Percentiles rank a stretch among this genome's conserved stretches.
Conservation (phyloP, 2,797 vertebrate genomes). For the Cichlasoma orientale region DNA sequence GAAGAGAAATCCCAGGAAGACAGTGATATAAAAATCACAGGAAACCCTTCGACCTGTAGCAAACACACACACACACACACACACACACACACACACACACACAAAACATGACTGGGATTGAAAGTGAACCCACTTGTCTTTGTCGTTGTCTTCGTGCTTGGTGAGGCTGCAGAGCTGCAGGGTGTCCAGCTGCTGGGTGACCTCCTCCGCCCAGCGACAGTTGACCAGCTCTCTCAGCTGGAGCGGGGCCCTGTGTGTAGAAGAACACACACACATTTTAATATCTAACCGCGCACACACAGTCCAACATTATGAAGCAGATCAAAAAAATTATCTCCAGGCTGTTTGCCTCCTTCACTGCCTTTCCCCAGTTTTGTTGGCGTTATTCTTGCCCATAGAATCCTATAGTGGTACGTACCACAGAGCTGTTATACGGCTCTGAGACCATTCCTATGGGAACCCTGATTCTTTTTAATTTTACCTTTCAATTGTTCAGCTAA, state of each 20-base stretch:
- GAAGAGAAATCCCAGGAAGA: background rate
- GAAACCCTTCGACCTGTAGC: background rate
- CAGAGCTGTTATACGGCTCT: background rate
- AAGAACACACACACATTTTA: background rate
- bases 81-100: background rate
- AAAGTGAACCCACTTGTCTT: constrained; percentile 89
- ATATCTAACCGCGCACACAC: background rate
- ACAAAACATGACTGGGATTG: background rate
- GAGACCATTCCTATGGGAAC: background rate
- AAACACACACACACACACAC: too few relatives aligned
- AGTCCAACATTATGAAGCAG: background rate
- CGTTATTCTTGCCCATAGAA: background rate
- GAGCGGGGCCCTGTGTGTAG: constrained; percentile 85
- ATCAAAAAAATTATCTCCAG: background rate
- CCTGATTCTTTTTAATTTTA: background rate
- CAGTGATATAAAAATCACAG: background rate
- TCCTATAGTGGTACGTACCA: background rate
- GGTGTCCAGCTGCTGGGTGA: constrained; percentile 97
- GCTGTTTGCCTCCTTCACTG: background rate
- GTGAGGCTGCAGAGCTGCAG: constrained; percentile 96
- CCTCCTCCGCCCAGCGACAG: constrained; percentile 99
- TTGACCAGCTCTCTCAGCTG: constrained; percentile 97
- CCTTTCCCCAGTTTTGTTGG: background rate
- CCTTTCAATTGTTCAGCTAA: background rate
- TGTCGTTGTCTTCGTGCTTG: constrained; percentile 98